phyloP scores from a whole-genome alignment of 2,888 invertebrate species.

The Xestobium rufovillosum region DNA sequence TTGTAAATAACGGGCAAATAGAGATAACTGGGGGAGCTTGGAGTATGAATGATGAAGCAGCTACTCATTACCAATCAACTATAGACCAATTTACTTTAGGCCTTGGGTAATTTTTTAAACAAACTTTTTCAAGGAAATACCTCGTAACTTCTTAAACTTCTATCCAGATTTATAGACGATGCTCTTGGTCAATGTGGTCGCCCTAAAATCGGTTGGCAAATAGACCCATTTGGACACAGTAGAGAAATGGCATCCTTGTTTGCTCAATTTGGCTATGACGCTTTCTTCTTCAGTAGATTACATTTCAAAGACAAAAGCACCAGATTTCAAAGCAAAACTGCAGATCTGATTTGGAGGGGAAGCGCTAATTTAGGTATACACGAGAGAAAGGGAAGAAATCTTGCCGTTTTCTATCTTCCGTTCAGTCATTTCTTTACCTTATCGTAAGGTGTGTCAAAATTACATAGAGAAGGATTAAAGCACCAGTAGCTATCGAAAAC shows the following conservation, averaged over 20 bases:
- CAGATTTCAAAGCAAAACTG: constrained; percentile 50
- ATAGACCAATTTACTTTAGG: constrained; percentile 68
- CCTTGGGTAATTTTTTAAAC: constrained; percentile 47
- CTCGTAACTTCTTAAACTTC: too few species aligned
- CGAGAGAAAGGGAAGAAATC: too few species aligned
- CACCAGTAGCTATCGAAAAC: too few species aligned
- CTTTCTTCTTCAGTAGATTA: constrained; percentile 61
- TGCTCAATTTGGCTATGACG: constrained; percentile 63
- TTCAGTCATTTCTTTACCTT: too few species aligned
- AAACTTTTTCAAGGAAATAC: constrained; percentile 17
- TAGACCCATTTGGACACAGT: constrained; percentile 80
- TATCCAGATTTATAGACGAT: constrained; percentile 55
- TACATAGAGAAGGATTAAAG: too few species aligned
- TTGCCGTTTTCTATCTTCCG: too few species aligned
- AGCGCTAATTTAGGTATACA: constrained; percentile 51
- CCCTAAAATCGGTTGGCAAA: constrained; percentile 76
- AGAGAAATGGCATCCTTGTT: constrained; percentile 59
- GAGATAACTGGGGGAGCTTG: constrained; percentile 57
- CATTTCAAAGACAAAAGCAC: constrained; percentile 58
- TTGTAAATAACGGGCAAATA: constrained; percentile 54
- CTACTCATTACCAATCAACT: constrained; percentile 59
- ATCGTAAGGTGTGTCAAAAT: too few species aligned
- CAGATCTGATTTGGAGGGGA: constrained; percentile 67
- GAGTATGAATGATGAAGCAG: constrained; percentile 59
- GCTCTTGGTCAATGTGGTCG: constrained; percentile 66